Evolutionary conservation across 2,888 invertebrate species (phyloP).

Genomic region (Eristalinus sepulchralis): DNA sequence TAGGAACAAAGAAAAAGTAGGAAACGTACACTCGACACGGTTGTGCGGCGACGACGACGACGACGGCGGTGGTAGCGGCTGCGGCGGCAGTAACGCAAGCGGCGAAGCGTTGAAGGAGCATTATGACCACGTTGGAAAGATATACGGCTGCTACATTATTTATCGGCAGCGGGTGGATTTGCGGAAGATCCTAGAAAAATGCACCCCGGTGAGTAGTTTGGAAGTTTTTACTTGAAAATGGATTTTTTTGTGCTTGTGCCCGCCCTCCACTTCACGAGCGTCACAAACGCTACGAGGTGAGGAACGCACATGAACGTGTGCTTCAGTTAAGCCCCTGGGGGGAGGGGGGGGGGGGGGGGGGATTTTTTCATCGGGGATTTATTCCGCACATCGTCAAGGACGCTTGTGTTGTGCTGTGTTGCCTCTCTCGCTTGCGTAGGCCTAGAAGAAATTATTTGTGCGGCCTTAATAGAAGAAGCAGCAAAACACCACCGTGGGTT

Average conservation of each 20-base stretch:
- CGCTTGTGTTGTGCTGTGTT: neutral
- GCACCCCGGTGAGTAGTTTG: conserved; percentile 61
- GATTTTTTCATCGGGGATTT: neutral
- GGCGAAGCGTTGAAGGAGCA: conserved; percentile 41
- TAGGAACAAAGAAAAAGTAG: neutral
- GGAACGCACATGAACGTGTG: neutral
- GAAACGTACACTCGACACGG: neutral
- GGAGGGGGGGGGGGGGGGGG: no score
- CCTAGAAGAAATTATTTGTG: neutral
- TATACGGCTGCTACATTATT: conserved; percentile 65
- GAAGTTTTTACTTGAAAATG: conserved; percentile 53
- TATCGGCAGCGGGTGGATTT: conserved; percentile 63
- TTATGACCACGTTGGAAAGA: conserved; percentile 51
- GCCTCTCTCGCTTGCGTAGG: neutral
- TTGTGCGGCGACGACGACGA: neutral
- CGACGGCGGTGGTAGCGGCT: neutral
- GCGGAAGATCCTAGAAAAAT: conserved; percentile 63
- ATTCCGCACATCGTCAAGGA: neutral
- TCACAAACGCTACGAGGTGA: neutral
- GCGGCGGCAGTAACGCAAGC: neutral
- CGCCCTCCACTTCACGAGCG: neutral
- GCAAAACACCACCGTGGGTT: neutral
- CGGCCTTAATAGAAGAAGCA: neutral
- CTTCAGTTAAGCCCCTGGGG: neutral
- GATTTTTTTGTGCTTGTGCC: conserved; percentile 31